Conservation (phyloP, 2,797 vertebrate species). For the Artibeus jamaicensis region DNA sequence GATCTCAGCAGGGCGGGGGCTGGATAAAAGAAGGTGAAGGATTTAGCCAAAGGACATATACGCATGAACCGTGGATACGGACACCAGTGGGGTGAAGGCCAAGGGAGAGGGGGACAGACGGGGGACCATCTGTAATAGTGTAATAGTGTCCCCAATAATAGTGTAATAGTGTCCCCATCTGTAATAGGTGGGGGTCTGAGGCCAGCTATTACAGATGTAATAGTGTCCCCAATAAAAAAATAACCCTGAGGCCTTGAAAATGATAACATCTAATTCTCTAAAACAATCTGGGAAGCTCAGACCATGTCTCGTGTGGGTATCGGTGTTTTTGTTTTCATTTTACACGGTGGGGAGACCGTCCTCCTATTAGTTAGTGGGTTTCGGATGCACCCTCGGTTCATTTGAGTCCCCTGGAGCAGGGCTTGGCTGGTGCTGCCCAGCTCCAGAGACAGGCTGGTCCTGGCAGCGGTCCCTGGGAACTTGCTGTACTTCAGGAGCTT, state of each 20-base stretch:
- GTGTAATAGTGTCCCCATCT: too few relatives aligned
- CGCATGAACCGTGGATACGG: neutral
- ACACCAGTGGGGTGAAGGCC: neutral
- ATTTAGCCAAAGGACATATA: neutral
- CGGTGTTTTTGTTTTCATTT: neutral
- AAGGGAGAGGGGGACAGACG: neutral
- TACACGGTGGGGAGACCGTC: too few relatives aligned
- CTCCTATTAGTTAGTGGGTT: neutral
- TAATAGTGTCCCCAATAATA: neutral
- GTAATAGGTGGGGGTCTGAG: too few relatives aligned
- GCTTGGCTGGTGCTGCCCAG: neutral
- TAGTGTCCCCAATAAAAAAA: neutral
- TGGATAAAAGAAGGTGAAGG: neutral
- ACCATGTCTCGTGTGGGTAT: neutral
- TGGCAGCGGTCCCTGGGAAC: neutral
- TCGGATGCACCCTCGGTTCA: rapidly evolving
- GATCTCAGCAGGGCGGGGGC: too few relatives aligned
- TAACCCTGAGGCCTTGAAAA: neutral
- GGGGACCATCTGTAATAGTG: neutral
- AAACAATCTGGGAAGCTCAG: neutral
- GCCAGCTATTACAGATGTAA: too few relatives aligned
- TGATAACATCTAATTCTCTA: neutral
- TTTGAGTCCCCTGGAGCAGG: too few relatives aligned
- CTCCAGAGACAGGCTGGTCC: neutral
- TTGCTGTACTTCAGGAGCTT: neutral